Evolutionary conservation across 2,797 vertebrate species (phyloP).

Genomic region (Pangasius sanitwongsei): DNA sequence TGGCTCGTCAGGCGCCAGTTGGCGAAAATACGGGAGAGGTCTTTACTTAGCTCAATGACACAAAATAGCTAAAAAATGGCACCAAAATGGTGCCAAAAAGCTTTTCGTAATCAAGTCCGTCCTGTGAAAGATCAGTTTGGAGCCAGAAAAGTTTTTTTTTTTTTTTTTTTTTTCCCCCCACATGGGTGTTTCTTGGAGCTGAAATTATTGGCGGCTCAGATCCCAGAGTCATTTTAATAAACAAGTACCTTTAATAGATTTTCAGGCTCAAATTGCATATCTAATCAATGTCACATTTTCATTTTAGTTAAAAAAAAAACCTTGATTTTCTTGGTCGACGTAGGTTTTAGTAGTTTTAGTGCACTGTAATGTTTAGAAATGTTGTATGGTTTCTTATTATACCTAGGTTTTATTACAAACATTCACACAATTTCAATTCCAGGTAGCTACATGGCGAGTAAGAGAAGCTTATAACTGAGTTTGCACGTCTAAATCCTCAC

Average conservation of each 20-base stretch:
- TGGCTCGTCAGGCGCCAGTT: constrained; percentile 42
- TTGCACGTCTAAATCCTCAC: neutral
- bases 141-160: neutral
- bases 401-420: neutral
- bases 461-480: neutral
- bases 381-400: neutral
- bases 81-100: neutral
- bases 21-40: neutral
- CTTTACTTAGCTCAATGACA: constrained; percentile 15
- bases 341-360: neutral
- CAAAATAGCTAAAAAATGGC: neutral
- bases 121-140: constrained; percentile 1
- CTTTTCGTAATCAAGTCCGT: neutral
- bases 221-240: neutral
- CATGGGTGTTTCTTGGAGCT: neutral
- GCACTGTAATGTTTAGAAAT: neutral
- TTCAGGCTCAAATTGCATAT: neutral
- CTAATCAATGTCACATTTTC: neutral
- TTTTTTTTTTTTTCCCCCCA: too few relatives aligned
- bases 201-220: neutral
- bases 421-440: neutral
- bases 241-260: neutral
- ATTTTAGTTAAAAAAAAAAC: neutral
- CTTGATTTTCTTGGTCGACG: too few relatives aligned
- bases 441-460: neutral